Conservation (phyloP, 2,113 vertebrate genomes). For the Eonycteris spelaea region DNA sequence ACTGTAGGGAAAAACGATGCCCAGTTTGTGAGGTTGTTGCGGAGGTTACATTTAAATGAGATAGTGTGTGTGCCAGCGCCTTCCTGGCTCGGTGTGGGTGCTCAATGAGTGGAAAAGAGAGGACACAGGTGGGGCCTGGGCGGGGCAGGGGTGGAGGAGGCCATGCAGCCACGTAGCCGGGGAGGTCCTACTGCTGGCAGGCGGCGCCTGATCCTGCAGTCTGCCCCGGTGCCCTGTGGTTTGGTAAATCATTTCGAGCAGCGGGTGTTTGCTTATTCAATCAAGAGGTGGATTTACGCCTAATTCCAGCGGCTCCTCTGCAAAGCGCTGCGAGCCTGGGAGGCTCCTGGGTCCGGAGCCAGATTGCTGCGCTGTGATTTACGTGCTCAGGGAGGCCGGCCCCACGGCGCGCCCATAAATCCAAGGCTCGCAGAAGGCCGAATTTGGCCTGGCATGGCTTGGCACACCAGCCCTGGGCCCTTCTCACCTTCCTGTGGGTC, state of each 20-base stretch:
- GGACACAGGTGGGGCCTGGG: not conserved
- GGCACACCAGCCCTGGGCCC: not conserved
- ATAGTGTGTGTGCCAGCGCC: not conserved
- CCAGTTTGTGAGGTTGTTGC: not conserved
- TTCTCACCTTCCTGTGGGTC: not conserved
- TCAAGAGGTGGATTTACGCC: constrained; percentile 71
- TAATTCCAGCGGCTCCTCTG: constrained; percentile 53
- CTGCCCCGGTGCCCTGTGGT: constrained; percentile 57
- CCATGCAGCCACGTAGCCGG: not conserved
- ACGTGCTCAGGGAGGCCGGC: constrained; percentile 51
- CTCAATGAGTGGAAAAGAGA: not conserved
- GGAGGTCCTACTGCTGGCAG: constrained; percentile 18
- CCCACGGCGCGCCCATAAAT: constrained; percentile 40
- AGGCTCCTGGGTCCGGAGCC: not conserved
- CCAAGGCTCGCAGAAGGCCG: not conserved
- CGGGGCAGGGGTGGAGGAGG: not conserved
- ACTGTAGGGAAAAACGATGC: not conserved
- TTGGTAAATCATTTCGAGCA: constrained; percentile 71
- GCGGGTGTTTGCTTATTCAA: constrained; percentile 73
- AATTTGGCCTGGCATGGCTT: not conserved
- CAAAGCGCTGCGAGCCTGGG: constrained; percentile 29
- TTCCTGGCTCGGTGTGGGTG: not conserved
- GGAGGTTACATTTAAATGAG: not conserved
- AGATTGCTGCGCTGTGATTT: constrained; percentile 50
- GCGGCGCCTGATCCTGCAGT: not conserved